Base-by-base conservation (phyloP, 37 sponge, comb jelly and placozoan species). In the Chondrilla cf. caribensis region DNA sequence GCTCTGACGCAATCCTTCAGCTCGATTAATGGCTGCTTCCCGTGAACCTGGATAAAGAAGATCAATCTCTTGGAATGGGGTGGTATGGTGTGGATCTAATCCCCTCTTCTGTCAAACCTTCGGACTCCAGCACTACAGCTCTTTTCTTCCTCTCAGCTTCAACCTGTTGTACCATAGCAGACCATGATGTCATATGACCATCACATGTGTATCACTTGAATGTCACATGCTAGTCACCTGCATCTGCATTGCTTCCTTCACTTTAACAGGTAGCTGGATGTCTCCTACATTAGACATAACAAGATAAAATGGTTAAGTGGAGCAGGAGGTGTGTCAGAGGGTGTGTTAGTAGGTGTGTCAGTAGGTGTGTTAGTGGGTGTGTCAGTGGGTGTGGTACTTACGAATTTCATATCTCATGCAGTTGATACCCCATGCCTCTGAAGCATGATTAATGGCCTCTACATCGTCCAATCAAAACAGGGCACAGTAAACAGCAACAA, bases 211-310 rank as follows among this genome's bases (percentile, higher is more conserved):
- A n/a, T 62, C 29, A 62, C 22, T 62, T 15, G 15, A 62, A 62
- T 7, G 25, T 29, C 64, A 28, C 29, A 62, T 62, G 64, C 6
- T 6, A 7, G 29, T 24, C 40, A 92, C 96, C 95, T 94, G 95
- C 97, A 96, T 96, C 79, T 98, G 99, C 99, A 98, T 98, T 81
- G 99, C 99, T n/a, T 98, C 97, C 83, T 94, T 96, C 62, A 98
- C 99, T 75, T 89, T 93, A 17, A 80, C 79, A 29, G 97, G 97
- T 60, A 97, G 81, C 80, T 84, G 86, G 21, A 97, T 97, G 76
- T 97, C 97, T 57, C 82, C 85, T 84, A 37, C 2, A 9, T 7
- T 17, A 71, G 71, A 28, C 54, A 77, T 25, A 17, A 17, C 18
- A 19, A n/a, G n/a, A n/a, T n/a, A n/a, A n/a, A n/a, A n/a, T n/a